These are phyloP conservation scores for Graptemys geographica DNA, from an alignment of 2,797 vertebrate genomes.

Conservation along the genomic window DNA sequence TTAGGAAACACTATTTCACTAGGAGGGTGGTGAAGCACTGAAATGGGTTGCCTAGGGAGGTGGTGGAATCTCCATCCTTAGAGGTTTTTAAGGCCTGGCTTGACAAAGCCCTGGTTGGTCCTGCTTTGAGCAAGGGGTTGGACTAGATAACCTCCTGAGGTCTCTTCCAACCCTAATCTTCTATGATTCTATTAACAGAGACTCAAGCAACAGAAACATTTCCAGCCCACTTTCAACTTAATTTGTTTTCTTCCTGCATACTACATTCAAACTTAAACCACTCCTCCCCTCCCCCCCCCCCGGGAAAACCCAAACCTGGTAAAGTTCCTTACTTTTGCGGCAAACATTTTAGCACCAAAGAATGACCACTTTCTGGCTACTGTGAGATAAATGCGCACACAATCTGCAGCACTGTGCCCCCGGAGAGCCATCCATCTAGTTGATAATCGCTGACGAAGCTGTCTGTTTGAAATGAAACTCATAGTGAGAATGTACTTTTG, in stretches of 20 bases:
- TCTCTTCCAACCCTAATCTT: no score
- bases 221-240: background rate
- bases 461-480: conserved; percentile 79
- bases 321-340: conserved; percentile 87
- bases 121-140: no score
- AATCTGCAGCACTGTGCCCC: conserved; percentile 90
- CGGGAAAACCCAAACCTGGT: background rate
- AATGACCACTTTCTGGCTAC: conserved; percentile 96
- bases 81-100: no score
- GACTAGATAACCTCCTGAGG: no score
- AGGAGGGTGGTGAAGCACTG: no score
- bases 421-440: conserved; percentile 94
- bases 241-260: background rate
- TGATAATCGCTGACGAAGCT: conserved; percentile 91
- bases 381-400: conserved; percentile 94
- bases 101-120: no score
- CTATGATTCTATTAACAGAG: background rate
- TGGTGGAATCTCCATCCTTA: no score
- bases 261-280: background rate
- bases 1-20: no score
- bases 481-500: conserved; percentile 7
- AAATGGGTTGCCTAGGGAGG: no score
- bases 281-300: rapidly evolving
- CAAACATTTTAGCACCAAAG: conserved; percentile 95
- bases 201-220: background rate